phyloP scores from a whole-genome alignment of 2,113 vertebrate genomes.

The Oncorhynchus tshawytscha region DNA sequence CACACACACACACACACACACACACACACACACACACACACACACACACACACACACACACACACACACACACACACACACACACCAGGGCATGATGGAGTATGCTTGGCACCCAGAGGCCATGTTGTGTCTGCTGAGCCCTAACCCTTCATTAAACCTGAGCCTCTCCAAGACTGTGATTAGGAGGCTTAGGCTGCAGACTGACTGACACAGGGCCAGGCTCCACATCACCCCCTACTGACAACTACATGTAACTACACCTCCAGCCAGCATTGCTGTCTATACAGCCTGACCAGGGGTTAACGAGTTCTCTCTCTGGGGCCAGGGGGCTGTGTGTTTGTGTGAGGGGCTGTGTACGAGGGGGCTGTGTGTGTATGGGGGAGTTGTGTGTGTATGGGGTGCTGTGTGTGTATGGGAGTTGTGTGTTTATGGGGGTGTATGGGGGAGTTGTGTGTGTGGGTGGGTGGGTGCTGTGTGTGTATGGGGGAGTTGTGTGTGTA shows the following conservation, averaged over 20 bases:
- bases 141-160: background rate
- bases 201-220: background rate
- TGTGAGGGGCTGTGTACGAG: no score
- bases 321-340: background rate
- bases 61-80: no score
- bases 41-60: no score
- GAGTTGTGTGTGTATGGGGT: no score
- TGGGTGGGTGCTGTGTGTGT: background rate
- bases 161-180: background rate
- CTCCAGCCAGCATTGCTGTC: conserved; percentile 27
- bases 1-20: no score
- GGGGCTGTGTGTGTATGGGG: background rate
- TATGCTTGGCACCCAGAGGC: no score
- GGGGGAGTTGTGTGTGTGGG: no score
- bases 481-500: no score
- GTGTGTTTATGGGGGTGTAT: background rate
- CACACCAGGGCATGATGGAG: no score
- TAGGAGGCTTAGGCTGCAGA: background rate
- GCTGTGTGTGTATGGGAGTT: background rate
- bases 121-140: background rate
- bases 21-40: no score
- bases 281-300: conserved; percentile 31
- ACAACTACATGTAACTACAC: background rate
- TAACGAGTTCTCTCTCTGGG: conserved; percentile 29
- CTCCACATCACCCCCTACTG: conserved; percentile 1